A percentile compares a stretch with the other conserved stretches of the same genome.
Evolutionary conservation across 53 echinoderm and acorn worm genomes (phyloP).

Genomic region (Stichopus horrens): DNA sequence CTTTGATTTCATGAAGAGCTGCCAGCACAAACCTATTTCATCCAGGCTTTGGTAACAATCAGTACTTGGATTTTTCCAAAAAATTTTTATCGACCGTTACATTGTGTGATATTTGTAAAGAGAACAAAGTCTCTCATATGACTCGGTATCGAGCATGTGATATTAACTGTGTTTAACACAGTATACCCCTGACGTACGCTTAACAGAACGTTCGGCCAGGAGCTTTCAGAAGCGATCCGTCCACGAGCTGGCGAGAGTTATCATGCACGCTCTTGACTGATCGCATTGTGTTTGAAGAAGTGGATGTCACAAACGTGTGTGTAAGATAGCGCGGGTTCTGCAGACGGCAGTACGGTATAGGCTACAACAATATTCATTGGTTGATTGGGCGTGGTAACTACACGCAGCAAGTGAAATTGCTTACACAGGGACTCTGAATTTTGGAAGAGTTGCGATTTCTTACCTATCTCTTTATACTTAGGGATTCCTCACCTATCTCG

Average conservation of each 20-base stretch:
- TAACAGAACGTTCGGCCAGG: too few species aligned
- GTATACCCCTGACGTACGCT: constrained; percentile 6
- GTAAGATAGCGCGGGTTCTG: neutral
- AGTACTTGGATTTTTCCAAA: neutral
- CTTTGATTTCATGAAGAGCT: neutral
- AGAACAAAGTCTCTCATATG: neutral
- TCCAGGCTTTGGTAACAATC: neutral
- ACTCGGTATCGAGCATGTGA: neutral
- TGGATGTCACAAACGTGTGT: neutral
- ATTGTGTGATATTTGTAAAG: constrained; percentile 2
- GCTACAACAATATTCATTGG: neutral
- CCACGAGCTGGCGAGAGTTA: neutral
- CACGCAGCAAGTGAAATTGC: neutral
- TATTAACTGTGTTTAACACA: neutral
- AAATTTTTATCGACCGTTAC: neutral
- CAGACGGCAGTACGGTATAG: neutral
- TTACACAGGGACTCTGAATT: neutral
- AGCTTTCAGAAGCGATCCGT: too few species aligned
- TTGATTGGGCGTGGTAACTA: constrained; percentile 7
- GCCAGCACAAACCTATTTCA: neutral
- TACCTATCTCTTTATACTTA: neutral
- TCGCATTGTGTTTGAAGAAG: neutral
- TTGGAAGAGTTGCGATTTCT: neutral
- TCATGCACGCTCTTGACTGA: neutral
- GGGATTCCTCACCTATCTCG: neutral